Base-by-base conservation (phyloP, 2,888 invertebrate species). In the Allacma fusca region DNA sequence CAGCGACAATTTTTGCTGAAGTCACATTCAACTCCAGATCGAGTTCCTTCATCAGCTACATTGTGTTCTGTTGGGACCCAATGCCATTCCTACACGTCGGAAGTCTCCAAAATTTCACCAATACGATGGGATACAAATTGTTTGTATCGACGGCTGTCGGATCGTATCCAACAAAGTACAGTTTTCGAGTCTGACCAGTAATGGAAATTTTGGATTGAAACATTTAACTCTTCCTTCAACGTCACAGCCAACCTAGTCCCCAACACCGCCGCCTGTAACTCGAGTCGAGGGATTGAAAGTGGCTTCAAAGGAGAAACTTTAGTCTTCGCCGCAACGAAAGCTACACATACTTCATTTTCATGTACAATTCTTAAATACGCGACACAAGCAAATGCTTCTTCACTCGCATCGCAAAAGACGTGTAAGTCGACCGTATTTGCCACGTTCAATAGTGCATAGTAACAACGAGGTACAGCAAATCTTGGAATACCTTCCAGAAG, bases 101-200 rank as follows among this genome's bases (percentile, higher is more conserved):
- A 79, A 0, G 26, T 1, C n/a, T 82, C 81, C 23, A 77, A 50
- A n/a, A 83, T 82, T 21, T 83, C 81, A 1, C 78, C 80, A 13
- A 83, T 40, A 2, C 81, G 64, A 40, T 80, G 59, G 12, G 76
- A 71, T 9, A 82, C 82, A 67, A 80, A 83, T 0, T 62, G 74
- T 16, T 79, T 73, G 44, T 70, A 81, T 24, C 70, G 19, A 0
- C 78, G 29, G 0, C 77, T 68, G 2, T 79, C 78, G 12, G 73
- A 64, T 26, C 72, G 24, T 1, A 81, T 23, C 81, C 82, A 82
- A 21, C 75, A 71, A 0, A 81, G 44, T 0, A 81, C 80, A 1
- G 79, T 81, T 19, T 64, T 43, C 0, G 80, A 80, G 29, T 81
- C 83, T 0, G 70, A 68, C 81, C 80, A 82, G 57, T 59, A 65